Base-by-base conservation (phyloP, 2,888 invertebrate species). In the Meteorus cinctellus region DNA sequence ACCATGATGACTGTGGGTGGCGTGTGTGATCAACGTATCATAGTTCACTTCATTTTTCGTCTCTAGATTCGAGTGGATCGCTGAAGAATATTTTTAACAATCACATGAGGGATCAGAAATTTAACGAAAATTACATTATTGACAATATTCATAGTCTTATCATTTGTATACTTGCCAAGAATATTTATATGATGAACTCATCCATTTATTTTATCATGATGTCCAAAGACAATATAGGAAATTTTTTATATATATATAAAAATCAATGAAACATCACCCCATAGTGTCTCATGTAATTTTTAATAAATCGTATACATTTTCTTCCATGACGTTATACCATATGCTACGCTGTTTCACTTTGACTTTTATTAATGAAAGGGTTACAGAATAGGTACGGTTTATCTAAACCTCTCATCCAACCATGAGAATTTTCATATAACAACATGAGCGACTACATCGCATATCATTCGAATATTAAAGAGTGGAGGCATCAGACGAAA, bases 1-100 rank as follows among this genome's bases (percentile, higher is more conserved):
- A 76, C 71, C 60, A 71, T 71, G 41, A 36, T 31, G 73, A 19
- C 72, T 67, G 62, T 72, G 77, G 74, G 72, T 66, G 60, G 73
- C 68, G 10, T 29, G 27, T 78, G 70, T 77, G n/a, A 48, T 74
- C 68, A 55, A 55, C 31, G 19, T 59, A 73, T 79, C 70, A 74
- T 66, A 69, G 24, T 66, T 45, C 24, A 55, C 36, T 70, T 72
- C 55, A 63, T 27, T 74, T 41, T 55, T 45, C 69, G 41, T 29
- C 51, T 72, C 45, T 60, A 1, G 6, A 48, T 48, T 48, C 4
- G n/a, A 14, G 16, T n/a, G 16, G 6, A n/a, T 48, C 48, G 6
- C n/a, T 48, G 2, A 16, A 48, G 16, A 48, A 48, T 48, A 48
- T 48, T 48, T 48, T 48, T 2, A n/a, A 48, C n/a, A n/a, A 48